Percentiles rank a stretch among this genome's conserved stretches.
Conservation (phyloP, 2,888 invertebrate genomes). For the Willowsia nigromaculata region DNA sequence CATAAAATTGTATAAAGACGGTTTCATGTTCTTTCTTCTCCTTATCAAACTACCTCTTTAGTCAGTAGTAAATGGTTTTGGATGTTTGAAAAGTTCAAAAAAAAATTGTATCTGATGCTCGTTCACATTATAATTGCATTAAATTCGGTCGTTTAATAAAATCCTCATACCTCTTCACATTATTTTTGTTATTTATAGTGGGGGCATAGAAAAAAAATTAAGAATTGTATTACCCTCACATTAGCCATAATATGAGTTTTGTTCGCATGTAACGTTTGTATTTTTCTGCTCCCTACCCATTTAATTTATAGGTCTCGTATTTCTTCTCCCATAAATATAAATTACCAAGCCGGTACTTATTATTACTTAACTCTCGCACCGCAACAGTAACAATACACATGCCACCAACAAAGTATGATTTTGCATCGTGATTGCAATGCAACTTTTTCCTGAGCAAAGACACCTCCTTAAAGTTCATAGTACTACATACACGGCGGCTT, state of each 20-base stretch:
- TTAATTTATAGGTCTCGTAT: conserved; percentile 72
- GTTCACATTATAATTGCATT: conserved; percentile 23
- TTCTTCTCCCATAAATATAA: conserved; percentile 70
- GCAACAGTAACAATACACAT: conserved; percentile 46
- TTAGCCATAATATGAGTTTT: background rate
- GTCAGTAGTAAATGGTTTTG: background rate
- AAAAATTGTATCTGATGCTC: background rate
- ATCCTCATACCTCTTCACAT: conserved; percentile 7
- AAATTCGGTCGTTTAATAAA: conserved; percentile 50
- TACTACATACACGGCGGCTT: conserved; percentile 15
- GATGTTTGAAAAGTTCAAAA: background rate
- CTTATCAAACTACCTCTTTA: background rate
- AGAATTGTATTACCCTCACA: background rate
- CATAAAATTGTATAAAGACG: conserved; percentile 34
- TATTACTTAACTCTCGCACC: conserved; percentile 45
- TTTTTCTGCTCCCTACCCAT: conserved; percentile 46
- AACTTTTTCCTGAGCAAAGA: background rate
- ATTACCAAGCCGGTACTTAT: conserved; percentile 62
- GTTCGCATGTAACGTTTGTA: conserved; percentile 11
- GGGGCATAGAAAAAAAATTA: background rate
- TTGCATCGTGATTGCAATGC: conserved; percentile 19
- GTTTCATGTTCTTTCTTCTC: background rate
- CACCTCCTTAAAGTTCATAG: background rate
- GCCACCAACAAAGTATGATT: conserved; percentile 66
- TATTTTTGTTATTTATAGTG: conserved; percentile 9